Percentiles rank a stretch among this genome's conserved stretches.
These are phyloP conservation scores for Callionymus lyra DNA, from an alignment of 2,113 vertebrate genomes.

Conservation along the genomic window DNA sequence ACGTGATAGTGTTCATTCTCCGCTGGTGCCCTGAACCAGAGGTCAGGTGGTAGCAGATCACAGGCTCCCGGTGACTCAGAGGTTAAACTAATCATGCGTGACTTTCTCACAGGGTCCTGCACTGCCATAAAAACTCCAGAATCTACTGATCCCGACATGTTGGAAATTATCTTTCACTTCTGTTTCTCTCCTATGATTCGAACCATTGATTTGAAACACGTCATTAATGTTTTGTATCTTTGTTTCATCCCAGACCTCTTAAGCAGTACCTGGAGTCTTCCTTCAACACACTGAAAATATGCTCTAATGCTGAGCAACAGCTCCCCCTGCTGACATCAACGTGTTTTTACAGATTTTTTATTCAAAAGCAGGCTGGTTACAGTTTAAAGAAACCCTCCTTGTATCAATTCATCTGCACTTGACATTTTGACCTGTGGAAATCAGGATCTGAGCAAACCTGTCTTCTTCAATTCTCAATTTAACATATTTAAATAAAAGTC, in stretches of 20 bases:
- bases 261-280: neutral
- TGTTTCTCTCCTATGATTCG: too few relatives aligned
- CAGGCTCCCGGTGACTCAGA: slow-evolving; percentile 47
- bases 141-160: slow-evolving; percentile 31
- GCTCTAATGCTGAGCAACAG: slow-evolving; percentile 29
- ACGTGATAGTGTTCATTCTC: slow-evolving; percentile 61
- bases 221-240: neutral
- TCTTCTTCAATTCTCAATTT: too few relatives aligned
- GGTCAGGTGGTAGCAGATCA: slow-evolving; percentile 63
- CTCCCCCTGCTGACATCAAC: slow-evolving; percentile 42
- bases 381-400: too few relatives aligned
- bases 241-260: neutral
- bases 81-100: slow-evolving; percentile 63
- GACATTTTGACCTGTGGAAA: too few relatives aligned
- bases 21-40: slow-evolving; percentile 41
- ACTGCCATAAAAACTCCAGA: slow-evolving; percentile 31
- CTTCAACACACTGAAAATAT: slow-evolving; percentile 5
- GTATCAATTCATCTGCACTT: too few relatives aligned
- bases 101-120: slow-evolving; percentile 41
- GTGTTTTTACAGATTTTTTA: slow-evolving; percentile 18
- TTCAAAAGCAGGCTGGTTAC: too few relatives aligned
- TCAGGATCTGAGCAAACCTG: too few relatives aligned
- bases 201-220: too few relatives aligned
- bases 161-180: neutral
- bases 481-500: too few relatives aligned